These are phyloP conservation scores for Pyralis farinalis DNA, from an alignment of 2,888 invertebrate species.

Conservation along the genomic window DNA sequence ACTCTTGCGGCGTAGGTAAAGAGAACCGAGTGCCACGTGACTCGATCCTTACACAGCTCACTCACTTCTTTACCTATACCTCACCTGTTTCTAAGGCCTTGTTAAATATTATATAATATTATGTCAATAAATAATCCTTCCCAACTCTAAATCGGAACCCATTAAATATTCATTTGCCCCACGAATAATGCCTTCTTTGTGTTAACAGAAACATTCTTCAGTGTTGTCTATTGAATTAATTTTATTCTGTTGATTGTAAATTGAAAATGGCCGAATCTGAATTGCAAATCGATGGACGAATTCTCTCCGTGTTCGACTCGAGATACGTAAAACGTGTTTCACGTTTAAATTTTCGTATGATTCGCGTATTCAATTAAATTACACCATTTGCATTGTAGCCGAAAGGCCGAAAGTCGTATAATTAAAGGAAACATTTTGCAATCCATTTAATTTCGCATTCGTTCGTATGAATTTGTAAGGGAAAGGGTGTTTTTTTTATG, in stretches of 20 bases:
- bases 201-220: slow-evolving; percentile 52
- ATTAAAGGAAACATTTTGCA: slow-evolving; percentile 3
- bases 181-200: slow-evolving; percentile 35
- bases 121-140: no score
- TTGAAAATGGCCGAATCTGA: slow-evolving; percentile 64
- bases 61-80: no score
- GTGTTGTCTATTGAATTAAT: slow-evolving; percentile 61
- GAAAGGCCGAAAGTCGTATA: not conserved
- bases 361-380: slow-evolving; percentile 29
- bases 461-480: no score
- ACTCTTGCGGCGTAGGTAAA: no score
- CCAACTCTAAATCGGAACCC: slow-evolving; percentile 23
- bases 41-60: no score
- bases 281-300: slow-evolving; percentile 52
- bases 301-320: slow-evolving; percentile 31
- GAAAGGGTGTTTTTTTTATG: no score
- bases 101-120: no score
- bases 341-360: not conserved
- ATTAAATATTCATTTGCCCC: slow-evolving; percentile 47
- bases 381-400: slow-evolving; percentile 13
- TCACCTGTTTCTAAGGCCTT: no score
- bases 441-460: no score
- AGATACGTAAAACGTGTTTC: slow-evolving; percentile 26
- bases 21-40: no score
- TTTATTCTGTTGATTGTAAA: slow-evolving; percentile 73